phyloP scores from a whole-genome alignment of 1,140 invertebrate species.

The Drosophila miranda region DNA sequence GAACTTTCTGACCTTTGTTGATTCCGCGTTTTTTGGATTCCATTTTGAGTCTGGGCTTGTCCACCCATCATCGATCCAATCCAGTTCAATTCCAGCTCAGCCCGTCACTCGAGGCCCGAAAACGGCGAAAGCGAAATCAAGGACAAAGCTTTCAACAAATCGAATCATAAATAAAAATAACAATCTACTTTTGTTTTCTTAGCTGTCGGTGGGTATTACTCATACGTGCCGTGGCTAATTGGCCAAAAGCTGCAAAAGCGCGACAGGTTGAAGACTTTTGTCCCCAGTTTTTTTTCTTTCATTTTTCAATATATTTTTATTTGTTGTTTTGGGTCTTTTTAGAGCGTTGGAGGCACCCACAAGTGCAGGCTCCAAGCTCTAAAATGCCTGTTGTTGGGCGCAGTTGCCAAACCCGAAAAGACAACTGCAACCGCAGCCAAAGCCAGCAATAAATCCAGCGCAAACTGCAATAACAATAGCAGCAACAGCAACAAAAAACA shows the following conservation, averaged over 20 bases:
- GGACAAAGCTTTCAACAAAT: slow-evolving; percentile 64
- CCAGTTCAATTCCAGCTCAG: slow-evolving; percentile 19
- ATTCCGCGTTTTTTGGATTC: neutral
- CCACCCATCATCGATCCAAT: slow-evolving; percentile 31
- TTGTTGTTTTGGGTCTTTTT: slow-evolving; percentile 8
- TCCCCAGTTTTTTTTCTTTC: slow-evolving; percentile 2
- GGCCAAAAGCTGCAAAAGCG: slow-evolving; percentile 51
- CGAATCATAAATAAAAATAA: slow-evolving; percentile 78
- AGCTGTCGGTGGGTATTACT: slow-evolving; percentile 49
- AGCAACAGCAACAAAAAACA: slow-evolving; percentile 48
- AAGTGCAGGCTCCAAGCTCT: slow-evolving; percentile 65
- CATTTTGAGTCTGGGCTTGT: slow-evolving; percentile 20
- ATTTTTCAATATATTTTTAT: slow-evolving; percentile 6
- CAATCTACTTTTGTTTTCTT: slow-evolving; percentile 59
- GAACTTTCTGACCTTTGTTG: too few relatives aligned
- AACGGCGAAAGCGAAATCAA: slow-evolving; percentile 70
- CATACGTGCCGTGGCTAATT: slow-evolving; percentile 70
- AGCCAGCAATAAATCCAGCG: slow-evolving; percentile 17
- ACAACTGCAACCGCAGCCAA: slow-evolving; percentile 1
- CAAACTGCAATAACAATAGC: slow-evolving; percentile 65
- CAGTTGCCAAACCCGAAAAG: slow-evolving; percentile 66
- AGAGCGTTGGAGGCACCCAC: slow-evolving; percentile 36
- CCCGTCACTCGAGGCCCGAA: slow-evolving; percentile 51
- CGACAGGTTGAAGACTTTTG: slow-evolving; percentile 61
- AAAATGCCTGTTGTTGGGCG: slow-evolving; percentile 53